A percentile compares a stretch with the other conserved stretches of the same genome.
phyloP scores from a whole-genome alignment of 2,797 vertebrate genomes.

The Amazona finschi region DNA sequence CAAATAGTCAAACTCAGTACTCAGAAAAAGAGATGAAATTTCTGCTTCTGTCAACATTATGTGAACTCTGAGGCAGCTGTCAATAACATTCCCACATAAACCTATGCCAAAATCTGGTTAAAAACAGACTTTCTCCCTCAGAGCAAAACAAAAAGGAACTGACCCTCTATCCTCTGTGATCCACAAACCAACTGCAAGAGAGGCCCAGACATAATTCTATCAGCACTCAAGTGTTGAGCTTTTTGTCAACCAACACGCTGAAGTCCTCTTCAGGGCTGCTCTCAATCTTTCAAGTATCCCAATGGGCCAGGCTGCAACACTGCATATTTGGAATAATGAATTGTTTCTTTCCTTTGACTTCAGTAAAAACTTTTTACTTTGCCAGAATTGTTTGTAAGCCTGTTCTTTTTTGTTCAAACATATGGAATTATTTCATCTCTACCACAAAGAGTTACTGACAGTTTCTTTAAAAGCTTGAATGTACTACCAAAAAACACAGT shows the following conservation, averaged over 20 bases:
- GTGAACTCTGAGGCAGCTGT: not conserved
- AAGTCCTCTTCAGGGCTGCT: not conserved
- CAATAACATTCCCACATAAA: not conserved
- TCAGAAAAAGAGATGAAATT: conserved; percentile 4
- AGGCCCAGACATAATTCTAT: not conserved
- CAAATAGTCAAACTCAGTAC: not conserved
- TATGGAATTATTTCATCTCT: not conserved
- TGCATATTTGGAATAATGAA: not conserved
- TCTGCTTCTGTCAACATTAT: not conserved
- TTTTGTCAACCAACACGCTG: not conserved
- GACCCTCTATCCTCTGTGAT: not conserved
- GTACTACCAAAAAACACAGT: not conserved
- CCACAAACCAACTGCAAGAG: not conserved
- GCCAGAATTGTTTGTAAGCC: not conserved
- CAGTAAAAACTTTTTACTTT: not conserved
- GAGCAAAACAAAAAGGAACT: not conserved
- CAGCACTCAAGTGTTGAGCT: not conserved
- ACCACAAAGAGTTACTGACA: not conserved
- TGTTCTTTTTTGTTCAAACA: not conserved
- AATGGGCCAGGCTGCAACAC: not conserved
- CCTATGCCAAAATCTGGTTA: not conserved
- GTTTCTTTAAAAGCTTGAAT: not conserved
- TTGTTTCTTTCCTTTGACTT: not conserved
- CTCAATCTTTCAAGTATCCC: not conserved
- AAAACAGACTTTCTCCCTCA: not conserved